A percentile compares a stretch with the other conserved stretches of the same genome.
Conservation (phyloP, 2,888 invertebrate species). For the Endomychus coccineus region DNA sequence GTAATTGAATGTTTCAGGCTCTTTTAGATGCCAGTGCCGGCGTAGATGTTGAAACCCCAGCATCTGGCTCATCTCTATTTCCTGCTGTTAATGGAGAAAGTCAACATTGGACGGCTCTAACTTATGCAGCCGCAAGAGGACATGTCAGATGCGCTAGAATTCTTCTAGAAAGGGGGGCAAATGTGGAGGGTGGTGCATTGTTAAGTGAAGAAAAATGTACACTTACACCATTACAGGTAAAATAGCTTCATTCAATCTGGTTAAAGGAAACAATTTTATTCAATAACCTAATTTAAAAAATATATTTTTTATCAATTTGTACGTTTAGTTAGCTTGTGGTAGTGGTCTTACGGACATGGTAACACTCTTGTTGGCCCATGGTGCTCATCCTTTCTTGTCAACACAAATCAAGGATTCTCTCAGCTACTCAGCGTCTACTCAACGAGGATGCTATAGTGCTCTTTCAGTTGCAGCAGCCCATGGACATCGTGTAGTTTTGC, state of each 20-base stretch:
- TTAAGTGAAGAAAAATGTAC: constrained; percentile 79
- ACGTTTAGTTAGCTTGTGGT: constrained; percentile 62
- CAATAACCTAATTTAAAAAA: too few species aligned
- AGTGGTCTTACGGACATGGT: constrained; percentile 75
- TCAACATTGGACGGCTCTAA: constrained; percentile 82
- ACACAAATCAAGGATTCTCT: constrained; percentile 76
- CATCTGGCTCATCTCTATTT: constrained; percentile 47
- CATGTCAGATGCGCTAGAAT: constrained; percentile 50
- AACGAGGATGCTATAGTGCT: constrained; percentile 80
- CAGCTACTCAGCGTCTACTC: constrained; percentile 79
- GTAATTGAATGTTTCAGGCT: constrained; percentile 33
- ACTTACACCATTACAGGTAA: constrained; percentile 77
- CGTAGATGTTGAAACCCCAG: constrained; percentile 74
- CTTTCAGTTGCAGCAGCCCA: constrained; percentile 86
- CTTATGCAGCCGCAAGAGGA: constrained; percentile 67
- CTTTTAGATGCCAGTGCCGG: constrained; percentile 69
- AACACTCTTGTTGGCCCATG: constrained; percentile 69
- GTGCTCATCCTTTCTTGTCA: constrained; percentile 81
- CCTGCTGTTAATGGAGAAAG: constrained; percentile 57
- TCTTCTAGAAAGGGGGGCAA: constrained; percentile 71
- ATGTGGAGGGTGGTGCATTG: constrained; percentile 79
- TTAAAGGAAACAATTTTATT: too few species aligned
- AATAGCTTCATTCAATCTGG: too few species aligned
- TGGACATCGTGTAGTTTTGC: constrained; percentile 71
- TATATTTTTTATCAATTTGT: too few species aligned